Evolutionary conservation across 2,888 invertebrate species (phyloP), one percentile per base, ranked within the genome.

Genomic region (Oasisia sp.): DNA sequence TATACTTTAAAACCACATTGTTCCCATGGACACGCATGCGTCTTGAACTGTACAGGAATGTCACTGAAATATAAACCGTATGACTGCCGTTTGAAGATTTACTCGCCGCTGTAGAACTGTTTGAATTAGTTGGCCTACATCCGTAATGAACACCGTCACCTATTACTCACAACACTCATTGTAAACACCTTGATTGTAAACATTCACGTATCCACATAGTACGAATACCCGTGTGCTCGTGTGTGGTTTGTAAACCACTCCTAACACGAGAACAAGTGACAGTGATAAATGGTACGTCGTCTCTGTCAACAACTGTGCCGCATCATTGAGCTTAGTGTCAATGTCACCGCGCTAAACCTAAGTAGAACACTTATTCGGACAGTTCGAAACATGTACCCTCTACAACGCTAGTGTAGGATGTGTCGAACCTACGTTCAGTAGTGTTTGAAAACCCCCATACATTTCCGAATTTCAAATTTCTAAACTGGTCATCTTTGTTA

Each of bases 161-260:
- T 19, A 74, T 74, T 74, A 74, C 27, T 74, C 27, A 74, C 74
- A 74, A 74, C 74, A 74, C 74, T 74, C 0, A 74, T 27, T 74
- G 74, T 74, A 74, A 74, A 74, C 74, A 74, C 74, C 7, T 74
- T 74, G 74, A 74, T 74, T 74, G 74, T 74, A 74, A 74, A 74
- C 74, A n/a, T 74, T 74, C 74, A 74, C 1, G 74, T 27, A 74
- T 74, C 74, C 27, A 74, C 74, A 74, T 74, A 27, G 74, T 19
- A 74, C n/a, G 74, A 74, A 74, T 74, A 74, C 74, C 74, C 74
- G 74, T 74, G 74, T 7, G 14, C 7, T 50, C 50, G 50, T 11
- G 50, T 50, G 50, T 14, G 50, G 50, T 50, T 74, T 19, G 27
- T 27, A 74, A 74, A 19, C 74, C 74, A 74, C 74, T 27, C 27